Evolutionary conservation across 2,888 invertebrate species (phyloP), one percentile per base, ranked within the genome.

Genomic region (Oegoconia quadripuncta): DNA sequence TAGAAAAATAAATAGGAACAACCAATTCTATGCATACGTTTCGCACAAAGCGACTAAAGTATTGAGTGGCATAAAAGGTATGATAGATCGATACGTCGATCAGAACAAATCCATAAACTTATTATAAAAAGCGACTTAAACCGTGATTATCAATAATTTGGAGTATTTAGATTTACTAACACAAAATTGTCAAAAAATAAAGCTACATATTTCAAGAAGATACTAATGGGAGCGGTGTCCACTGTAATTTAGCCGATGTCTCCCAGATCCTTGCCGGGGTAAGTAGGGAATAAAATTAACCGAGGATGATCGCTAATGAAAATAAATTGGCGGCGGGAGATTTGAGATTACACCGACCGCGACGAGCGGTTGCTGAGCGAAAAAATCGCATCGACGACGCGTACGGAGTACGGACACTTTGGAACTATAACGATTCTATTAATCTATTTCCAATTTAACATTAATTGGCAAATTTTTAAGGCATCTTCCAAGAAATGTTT

Each of bases 231-330:
- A 25, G 27, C 74, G 64, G 0, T 63, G 48, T 77, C 81, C 73
- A 53, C 39, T 52, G 30, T 48, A 28, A 33, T 38, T 25, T 42
- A 47, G 31, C 66, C 49, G 48, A 38, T 64, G 71, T 72, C 73
- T 72, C 64, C 69, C 75, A n/a, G 73, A 77, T 77, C 75, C 71
- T 74, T 66, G 66, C 63, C 71, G 62, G 80, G 74, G 83, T 84
- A 87, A 87, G 83, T 83, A 88, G 84, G 81, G 89, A 89, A 90
- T 89, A 89, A 90, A 90, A 90, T 90, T 90, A 90, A 88, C 88
- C 82, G 82, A 82, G 89, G 89, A 89, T 90, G 89, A 90, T 90
- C 90, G 89, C 90, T 90, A 90, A 90, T 89, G 88, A 89, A 89
- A 89, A 89, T 89, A 89, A 88, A 88, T 88, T 88, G 88, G 81